Percentiles rank a stretch among this genome's conserved stretches.
Conservation (phyloP, 2,888 invertebrate species). For the Nymphalis urticae region DNA sequence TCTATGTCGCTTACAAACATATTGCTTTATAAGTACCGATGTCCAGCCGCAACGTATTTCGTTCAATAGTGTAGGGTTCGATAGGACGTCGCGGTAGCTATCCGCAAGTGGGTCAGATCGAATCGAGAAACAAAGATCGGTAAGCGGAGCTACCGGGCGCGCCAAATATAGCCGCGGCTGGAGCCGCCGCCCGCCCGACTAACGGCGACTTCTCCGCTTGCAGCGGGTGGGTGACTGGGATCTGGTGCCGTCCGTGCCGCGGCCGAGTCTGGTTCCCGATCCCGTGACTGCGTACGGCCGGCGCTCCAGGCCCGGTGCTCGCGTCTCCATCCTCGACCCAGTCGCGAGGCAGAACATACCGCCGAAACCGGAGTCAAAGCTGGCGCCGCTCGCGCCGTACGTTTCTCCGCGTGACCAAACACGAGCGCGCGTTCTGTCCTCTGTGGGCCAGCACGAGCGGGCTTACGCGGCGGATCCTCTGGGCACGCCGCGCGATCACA, state of each 20-base stretch:
- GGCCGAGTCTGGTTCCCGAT: conserved; percentile 91
- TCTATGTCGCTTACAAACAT: conserved; percentile 64
- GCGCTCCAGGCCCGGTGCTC: conserved; percentile 77
- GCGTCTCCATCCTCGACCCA: conserved; percentile 76
- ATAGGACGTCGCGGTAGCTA: conserved; percentile 50
- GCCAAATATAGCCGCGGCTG: conserved; percentile 83
- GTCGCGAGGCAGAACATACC: conserved; percentile 83
- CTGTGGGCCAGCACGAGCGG: conserved; percentile 82
- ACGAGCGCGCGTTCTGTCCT: conserved; percentile 82
- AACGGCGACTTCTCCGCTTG: conserved; percentile 82
- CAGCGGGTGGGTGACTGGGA: conserved; percentile 93
- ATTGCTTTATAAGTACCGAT: conserved; percentile 61
- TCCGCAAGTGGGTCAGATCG: conserved; percentile 73
- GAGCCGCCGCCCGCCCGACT: conserved; percentile 73
- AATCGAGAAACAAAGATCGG: conserved; percentile 64
- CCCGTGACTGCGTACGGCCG: conserved; percentile 92
- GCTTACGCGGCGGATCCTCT: conserved; percentile 82
- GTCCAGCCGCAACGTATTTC: conserved; percentile 38
- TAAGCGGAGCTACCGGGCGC: conserved; percentile 76
- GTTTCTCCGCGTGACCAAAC: conserved; percentile 85
- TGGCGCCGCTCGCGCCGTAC: conserved; percentile 85
- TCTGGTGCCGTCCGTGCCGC: conserved; percentile 92
- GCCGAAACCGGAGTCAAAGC: conserved; percentile 81
- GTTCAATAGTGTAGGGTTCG: conserved; percentile 42
- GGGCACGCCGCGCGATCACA: conserved; percentile 82